Evolutionary conservation across 2,113 vertebrate genomes (phyloP).

Genomic region (Microtus montanus): DNA sequence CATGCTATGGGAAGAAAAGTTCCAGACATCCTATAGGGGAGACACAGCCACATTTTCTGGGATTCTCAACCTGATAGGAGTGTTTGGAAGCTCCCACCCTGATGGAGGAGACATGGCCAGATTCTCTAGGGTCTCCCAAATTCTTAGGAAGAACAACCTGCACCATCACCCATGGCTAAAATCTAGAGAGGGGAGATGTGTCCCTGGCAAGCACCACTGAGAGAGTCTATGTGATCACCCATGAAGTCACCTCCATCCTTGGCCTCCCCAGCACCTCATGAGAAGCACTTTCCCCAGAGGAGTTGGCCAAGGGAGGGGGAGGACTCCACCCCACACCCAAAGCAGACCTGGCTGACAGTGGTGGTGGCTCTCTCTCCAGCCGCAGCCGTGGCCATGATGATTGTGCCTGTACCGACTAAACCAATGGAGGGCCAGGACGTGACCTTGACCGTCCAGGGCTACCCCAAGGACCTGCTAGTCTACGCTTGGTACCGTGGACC

Average conservation of each 20-base stretch:
- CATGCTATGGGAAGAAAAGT: not conserved
- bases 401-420: slow-evolving; percentile 54
- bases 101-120: slow-evolving; percentile 59
- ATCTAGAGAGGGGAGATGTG: not conserved
- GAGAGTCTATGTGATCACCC: not conserved
- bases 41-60: not conserved
- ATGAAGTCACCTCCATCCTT: not conserved
- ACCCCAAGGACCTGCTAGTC: slow-evolving; percentile 79
- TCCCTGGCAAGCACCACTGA: not conserved
- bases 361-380: slow-evolving; percentile 54
- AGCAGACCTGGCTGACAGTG: not conserved
- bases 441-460: slow-evolving; percentile 71
- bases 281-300: not conserved
- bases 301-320: not conserved
- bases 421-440: slow-evolving; percentile 75
- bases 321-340: rapidly evolving
- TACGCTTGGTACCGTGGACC: slow-evolving; percentile 79
- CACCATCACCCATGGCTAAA: not conserved
- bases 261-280: not conserved
- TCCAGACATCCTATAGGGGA: not conserved
- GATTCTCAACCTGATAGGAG: slow-evolving; percentile 64
- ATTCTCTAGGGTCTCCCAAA: not conserved
- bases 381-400: slow-evolving; percentile 50
- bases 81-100: slow-evolving; percentile 6
- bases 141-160: not conserved